Percentiles rank a stretch among this genome's conserved stretches.
Evolutionary conservation across 2,797 vertebrate species (phyloP).

Genomic region (Uromys caudimaculatus): DNA sequence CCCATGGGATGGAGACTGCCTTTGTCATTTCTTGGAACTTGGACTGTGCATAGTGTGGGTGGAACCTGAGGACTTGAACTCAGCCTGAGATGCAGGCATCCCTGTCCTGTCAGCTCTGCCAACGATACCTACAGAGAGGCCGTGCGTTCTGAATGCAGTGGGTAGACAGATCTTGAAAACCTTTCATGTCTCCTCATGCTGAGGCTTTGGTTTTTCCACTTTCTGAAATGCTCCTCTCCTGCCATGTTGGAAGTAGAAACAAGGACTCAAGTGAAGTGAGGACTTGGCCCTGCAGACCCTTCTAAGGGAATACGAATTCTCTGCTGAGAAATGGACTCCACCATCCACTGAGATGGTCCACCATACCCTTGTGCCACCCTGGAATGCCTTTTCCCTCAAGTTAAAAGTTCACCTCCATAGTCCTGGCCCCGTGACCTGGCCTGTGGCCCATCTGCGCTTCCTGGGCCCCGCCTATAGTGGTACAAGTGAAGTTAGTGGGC

Average conservation of each 20-base stretch:
- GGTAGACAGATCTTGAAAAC: background rate
- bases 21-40: background rate
- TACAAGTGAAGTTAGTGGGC: background rate
- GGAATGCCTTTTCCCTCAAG: background rate
- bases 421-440: background rate
- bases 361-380: background rate
- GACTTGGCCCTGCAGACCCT: background rate
- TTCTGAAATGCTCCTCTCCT: background rate
- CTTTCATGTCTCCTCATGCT: background rate
- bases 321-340: background rate
- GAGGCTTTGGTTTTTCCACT: background rate
- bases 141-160: background rate
- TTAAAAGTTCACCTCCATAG: background rate
- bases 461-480: conserved; percentile 53
- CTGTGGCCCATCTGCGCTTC: conserved; percentile 28
- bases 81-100: background rate
- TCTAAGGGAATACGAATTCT: background rate
- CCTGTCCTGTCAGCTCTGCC: background rate
- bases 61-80: background rate
- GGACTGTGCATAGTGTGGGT: background rate
- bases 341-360: background rate
- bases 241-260: background rate
- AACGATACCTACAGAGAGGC: background rate
- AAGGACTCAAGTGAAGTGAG: background rate
- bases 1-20: background rate